Evolutionary conservation across 2,113 vertebrate genomes (phyloP).

Genomic region (Rhipidura dahli): DNA sequence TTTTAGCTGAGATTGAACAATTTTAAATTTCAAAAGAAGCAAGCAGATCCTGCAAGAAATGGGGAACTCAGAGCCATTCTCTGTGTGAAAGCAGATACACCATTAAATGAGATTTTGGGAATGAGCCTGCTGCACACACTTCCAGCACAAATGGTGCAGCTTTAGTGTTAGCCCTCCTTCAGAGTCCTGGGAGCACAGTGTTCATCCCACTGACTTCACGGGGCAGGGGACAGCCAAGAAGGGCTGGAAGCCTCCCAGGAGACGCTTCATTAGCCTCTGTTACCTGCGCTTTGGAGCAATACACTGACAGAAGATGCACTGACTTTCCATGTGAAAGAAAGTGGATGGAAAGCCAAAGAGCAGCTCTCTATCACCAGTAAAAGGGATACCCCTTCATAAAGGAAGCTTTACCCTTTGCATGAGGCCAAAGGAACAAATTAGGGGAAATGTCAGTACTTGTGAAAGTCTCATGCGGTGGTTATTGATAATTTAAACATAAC

Average conservation of each 20-base stretch:
- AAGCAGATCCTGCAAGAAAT: not conserved
- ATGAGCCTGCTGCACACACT: not conserved
- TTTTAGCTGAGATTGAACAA: not conserved
- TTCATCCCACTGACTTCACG: not conserved
- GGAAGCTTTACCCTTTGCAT: not conserved
- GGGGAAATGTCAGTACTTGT: not conserved
- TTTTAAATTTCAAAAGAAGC: not conserved
- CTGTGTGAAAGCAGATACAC: not conserved
- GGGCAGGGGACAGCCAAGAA: not conserved
- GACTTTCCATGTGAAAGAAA: not conserved
- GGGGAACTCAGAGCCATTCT: not conserved
- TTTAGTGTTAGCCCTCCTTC: not conserved
- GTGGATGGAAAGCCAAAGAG: not conserved
- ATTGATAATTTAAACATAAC: slow-evolving; percentile 10
- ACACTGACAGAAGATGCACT: not conserved
- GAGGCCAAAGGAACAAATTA: not conserved
- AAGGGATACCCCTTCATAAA: not conserved
- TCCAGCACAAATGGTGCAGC: not conserved
- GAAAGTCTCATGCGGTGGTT: not conserved
- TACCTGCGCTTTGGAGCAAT: not conserved
- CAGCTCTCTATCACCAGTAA: not conserved
- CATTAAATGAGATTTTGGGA: not conserved
- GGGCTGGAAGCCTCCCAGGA: not conserved
- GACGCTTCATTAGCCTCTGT: not conserved
- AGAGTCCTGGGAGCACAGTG: not conserved